Evolutionary conservation across 2,888 invertebrate species (phyloP).

Genomic region (Brachypalpus laphriformis): DNA sequence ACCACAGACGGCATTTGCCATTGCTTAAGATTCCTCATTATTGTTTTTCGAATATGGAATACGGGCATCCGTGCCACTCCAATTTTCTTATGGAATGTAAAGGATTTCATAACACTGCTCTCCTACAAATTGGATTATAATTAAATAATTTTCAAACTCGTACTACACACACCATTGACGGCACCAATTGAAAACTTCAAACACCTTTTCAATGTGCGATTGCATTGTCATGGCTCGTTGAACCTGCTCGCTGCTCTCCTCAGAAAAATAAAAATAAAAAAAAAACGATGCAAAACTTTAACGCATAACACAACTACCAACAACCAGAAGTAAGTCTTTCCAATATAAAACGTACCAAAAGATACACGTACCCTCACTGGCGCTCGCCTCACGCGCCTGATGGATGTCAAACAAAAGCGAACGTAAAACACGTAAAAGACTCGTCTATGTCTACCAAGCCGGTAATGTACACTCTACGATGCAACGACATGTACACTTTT

Average conservation of each 20-base stretch:
- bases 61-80: constrained; percentile 31
- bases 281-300: constrained; percentile 9
- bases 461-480: constrained; percentile 41
- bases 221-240: constrained; percentile 70
- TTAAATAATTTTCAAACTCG: constrained; percentile 51
- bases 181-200: constrained; percentile 39
- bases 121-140: constrained; percentile 42
- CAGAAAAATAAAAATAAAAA: no score
- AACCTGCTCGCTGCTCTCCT: constrained; percentile 44
- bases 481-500: constrained; percentile 32
- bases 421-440: background rate
- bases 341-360: constrained; percentile 1
- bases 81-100: constrained; percentile 54
- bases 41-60: no score
- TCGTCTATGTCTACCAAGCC: constrained; percentile 20
- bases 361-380: constrained; percentile 1
- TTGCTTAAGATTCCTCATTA: no score
- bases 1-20: background rate
- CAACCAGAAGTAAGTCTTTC: background rate
- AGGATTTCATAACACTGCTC: constrained; percentile 31
- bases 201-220: constrained; percentile 51
- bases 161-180: constrained; percentile 5
- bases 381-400: constrained; percentile 19
- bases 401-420: constrained; percentile 31
- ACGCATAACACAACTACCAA: background rate